Percentiles rank a stretch among this genome's conserved stretches.
Conservation (phyloP, 2,797 vertebrate genomes). For the Smutsia gigantea region DNA sequence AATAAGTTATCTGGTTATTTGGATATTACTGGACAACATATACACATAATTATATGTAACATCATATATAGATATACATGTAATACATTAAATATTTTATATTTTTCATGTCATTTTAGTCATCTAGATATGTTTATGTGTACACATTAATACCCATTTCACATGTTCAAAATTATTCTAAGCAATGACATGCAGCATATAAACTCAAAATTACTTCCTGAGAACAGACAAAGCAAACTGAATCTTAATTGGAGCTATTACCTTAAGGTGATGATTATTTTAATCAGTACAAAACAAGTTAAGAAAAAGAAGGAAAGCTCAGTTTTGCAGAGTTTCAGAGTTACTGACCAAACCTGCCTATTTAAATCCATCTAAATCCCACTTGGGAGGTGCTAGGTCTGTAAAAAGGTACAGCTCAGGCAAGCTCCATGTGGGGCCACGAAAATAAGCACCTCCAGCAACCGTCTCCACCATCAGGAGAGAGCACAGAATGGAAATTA, state of each 20-base stretch:
- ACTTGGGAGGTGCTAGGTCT: neutral
- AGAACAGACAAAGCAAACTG: neutral
- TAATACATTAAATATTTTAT: neutral
- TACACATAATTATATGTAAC: neutral
- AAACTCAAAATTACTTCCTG: neutral
- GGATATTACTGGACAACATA: neutral
- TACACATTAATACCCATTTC: neutral
- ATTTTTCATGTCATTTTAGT: neutral
- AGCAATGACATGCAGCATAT: neutral
- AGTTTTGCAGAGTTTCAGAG: neutral
- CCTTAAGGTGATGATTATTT: neutral
- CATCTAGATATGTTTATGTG: neutral
- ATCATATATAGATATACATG: neutral
- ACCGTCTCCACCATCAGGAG: neutral
- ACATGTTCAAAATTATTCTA: neutral
- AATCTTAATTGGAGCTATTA: neutral
- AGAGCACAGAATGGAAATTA: accelerated
- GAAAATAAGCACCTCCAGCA: neutral
- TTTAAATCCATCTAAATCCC: neutral
- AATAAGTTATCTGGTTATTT: neutral
- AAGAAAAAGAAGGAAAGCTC: neutral
- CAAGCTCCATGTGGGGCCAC: accelerated
- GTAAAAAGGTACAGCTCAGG: neutral
- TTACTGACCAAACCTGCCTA: neutral
- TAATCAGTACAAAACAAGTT: neutral